Evolutionary conservation across 2,797 vertebrate genomes (phyloP), one percentile per base, ranked within the genome.

Genomic region (Enoplosus armatus): DNA sequence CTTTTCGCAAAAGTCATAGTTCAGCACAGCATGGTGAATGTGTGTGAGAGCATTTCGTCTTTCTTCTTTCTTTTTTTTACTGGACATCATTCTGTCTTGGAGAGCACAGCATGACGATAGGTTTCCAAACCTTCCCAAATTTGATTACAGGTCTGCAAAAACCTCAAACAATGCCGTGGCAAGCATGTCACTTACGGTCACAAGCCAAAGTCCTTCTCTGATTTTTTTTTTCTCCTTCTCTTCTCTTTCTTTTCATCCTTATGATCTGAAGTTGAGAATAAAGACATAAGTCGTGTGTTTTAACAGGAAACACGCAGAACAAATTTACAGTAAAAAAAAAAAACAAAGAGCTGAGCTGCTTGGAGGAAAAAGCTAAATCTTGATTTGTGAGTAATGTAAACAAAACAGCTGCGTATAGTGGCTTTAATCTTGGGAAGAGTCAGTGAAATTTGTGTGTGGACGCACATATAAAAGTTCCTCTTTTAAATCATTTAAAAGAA

Each of bases 91-190:
- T 85, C 71, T 91, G 91, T 90, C 87, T 90, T 92, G 89, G 90
- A 91, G 90, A 89, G 92, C 83, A 59, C 90, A 90, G 83, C 90
- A 87, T 87, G 89, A 87, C 75, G 85, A 89, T 89, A 80, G 91
- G 81, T 89, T 94, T 90, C 91, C 90, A 91, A 91, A 91, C 89
- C 80, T 89, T 89, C 88, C 86, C 76, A 90, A 90, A 91, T 92
- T 84, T 95, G 93, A 95, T 96, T 95, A 94, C 92, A 93, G 93
- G 90, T 94, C 92, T 94, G 83, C 88, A 90, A 91, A 95, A 95
- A 91, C 94, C 95, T 93, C 94, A 93, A 90, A 95, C 94, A 95
- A 95, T 94, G 92, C 88, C 82, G 85, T 84, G 90, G 92, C 82
- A 86, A 89, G 86, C 89, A 85, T 84, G 90, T 91, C 88, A 89